These are phyloP conservation scores for Nerophis ophidion DNA, from an alignment of 2,113 vertebrate species.

Conservation along the genomic window DNA sequence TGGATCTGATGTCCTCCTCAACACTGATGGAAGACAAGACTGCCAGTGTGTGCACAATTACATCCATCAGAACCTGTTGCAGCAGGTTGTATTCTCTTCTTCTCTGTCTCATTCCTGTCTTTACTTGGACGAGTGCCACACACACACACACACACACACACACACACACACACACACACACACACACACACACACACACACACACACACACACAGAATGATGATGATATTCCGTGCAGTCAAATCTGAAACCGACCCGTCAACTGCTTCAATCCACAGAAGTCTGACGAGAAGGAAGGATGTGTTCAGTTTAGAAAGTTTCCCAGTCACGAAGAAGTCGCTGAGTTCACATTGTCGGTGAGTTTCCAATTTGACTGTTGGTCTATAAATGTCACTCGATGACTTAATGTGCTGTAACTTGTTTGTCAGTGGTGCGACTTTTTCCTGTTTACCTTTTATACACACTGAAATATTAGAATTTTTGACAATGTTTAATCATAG, in stretches of 20 bases:
- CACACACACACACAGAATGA: slow-evolving; percentile 20
- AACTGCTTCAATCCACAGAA: slow-evolving; percentile 45
- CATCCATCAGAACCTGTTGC: slow-evolving; percentile 65
- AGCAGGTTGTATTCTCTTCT: slow-evolving; percentile 55
- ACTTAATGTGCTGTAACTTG: no score
- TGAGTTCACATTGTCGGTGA: slow-evolving; percentile 34
- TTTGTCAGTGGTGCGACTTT: no score
- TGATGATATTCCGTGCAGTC: slow-evolving; percentile 48
- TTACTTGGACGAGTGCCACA: slow-evolving; percentile 52
- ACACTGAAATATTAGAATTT: no score
- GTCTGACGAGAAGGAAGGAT: slow-evolving; percentile 8
- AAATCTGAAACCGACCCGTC: slow-evolving; percentile 61
- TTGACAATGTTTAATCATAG: no score
- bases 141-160: slow-evolving; percentile 18
- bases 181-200: slow-evolving; percentile 15
- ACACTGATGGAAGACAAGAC: slow-evolving; percentile 44
- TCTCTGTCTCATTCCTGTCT: slow-evolving; percentile 52
- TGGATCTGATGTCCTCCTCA: slow-evolving; percentile 59
- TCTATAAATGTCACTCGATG: neutral
- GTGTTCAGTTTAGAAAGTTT: slow-evolving; percentile 8
- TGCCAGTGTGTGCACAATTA: slow-evolving; percentile 47
- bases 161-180: slow-evolving; percentile 16
- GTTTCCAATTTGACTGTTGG: slow-evolving; percentile 12
- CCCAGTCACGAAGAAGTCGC: slow-evolving; percentile 3
- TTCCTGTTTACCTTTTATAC: no score